Conservation (phyloP, 2,113 vertebrate genomes). For the Budorcas taxicolor region DNA sequence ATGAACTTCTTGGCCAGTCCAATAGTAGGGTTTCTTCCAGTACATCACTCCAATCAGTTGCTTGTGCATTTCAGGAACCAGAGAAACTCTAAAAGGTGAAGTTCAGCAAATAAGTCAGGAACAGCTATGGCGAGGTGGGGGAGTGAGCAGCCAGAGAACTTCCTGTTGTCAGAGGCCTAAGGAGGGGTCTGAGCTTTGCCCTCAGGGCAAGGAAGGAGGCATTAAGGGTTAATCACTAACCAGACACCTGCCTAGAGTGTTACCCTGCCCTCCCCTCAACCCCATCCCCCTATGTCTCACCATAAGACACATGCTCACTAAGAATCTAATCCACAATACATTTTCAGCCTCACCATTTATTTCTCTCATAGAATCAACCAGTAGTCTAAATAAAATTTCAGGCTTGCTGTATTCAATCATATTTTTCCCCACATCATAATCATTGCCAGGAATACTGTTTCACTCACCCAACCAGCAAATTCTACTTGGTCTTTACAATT, state of each 20-base stretch:
- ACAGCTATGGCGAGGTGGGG: rapidly evolving
- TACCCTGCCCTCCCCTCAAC: not conserved
- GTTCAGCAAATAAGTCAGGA: no score
- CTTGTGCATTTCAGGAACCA: not conserved
- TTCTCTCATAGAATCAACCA: not conserved
- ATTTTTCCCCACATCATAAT: not conserved
- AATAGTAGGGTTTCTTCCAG: not conserved
- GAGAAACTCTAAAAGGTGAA: not conserved
- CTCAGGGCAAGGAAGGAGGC: not conserved
- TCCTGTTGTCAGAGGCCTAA: not conserved
- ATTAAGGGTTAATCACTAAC: not conserved
- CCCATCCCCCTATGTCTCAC: not conserved
- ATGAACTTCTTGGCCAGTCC: not conserved
- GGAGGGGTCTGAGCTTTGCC: not conserved
- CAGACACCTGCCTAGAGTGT: not conserved
- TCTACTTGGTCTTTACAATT: not conserved
- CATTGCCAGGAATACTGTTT: not conserved
- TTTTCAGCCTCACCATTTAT: not conserved
- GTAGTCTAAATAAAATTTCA: not conserved
- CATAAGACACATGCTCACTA: not conserved
- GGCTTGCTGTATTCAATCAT: not conserved
- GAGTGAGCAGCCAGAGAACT: no score
- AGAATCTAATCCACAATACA: not conserved
- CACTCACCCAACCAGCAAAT: not conserved
- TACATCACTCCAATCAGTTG: rapidly evolving